A percentile compares a stretch with the other conserved stretches of the same genome.
Conservation (phyloP, 2,888 invertebrate genomes). For the Polymixis flavicincta region DNA sequence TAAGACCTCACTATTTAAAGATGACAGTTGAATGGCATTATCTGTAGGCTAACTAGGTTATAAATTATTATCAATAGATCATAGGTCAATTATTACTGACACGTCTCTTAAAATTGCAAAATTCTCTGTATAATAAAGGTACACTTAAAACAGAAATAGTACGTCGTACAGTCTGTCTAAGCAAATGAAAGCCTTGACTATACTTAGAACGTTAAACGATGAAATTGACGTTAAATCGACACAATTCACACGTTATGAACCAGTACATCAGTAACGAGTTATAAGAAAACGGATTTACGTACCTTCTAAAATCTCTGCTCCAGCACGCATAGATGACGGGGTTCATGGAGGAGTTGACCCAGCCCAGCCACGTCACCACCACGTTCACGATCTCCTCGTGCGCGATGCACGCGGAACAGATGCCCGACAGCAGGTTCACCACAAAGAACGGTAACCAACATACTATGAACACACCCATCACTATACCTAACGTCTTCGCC, state of each 20-base stretch:
- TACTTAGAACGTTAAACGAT: neutral
- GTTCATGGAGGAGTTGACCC: slow-evolving; percentile 99
- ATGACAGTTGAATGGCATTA: slow-evolving; percentile 39
- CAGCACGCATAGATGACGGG: slow-evolving; percentile 99
- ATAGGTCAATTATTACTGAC: slow-evolving; percentile 6
- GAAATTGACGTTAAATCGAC: neutral
- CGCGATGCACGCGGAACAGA: slow-evolving; percentile 96
- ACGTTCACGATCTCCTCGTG: slow-evolving; percentile 97
- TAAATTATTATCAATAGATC: slow-evolving; percentile 6
- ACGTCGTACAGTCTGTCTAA: neutral
- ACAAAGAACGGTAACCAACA: slow-evolving; percentile 99
- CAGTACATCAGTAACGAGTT: neutral
- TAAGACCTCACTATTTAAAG: slow-evolving; percentile 12
- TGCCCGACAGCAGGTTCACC: slow-evolving; percentile 97
- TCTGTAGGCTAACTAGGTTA: slow-evolving; percentile 27
- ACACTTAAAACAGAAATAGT: neutral
- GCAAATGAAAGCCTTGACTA: neutral
- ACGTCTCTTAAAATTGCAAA: neutral
- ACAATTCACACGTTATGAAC: neutral
- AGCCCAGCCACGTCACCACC: slow-evolving; percentile 98
- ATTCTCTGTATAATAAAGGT: neutral
- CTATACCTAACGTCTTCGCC: slow-evolving; percentile 98
- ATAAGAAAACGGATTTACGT: slow-evolving; percentile 67
- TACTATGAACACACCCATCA: slow-evolving; percentile 98
- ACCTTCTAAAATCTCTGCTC: slow-evolving; percentile 98